Evolutionary conservation across 2,888 invertebrate species (phyloP).

Genomic region (Spilarctia lutea): DNA sequence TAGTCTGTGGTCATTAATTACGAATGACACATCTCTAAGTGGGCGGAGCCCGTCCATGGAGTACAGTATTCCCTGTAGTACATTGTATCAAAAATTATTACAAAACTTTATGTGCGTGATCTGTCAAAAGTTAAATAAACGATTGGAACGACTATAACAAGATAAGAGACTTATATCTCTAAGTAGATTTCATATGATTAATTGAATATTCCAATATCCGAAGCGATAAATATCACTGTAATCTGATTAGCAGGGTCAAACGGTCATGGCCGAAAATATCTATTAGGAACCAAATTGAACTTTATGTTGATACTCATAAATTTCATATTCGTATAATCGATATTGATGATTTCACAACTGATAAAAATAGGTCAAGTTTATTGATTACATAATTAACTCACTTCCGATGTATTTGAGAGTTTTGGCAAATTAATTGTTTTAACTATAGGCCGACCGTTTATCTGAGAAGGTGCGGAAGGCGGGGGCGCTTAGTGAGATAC

Average conservation of each 20-base stretch:
- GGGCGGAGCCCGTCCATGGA: too few relatives aligned
- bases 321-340: neutral
- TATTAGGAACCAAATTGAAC: neutral
- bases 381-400: slow-evolving; percentile 5
- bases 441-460: too few relatives aligned
- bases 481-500: too few relatives aligned
- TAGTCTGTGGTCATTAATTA: too few relatives aligned
- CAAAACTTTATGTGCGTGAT: too few relatives aligned
- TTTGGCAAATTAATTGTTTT: too few relatives aligned
- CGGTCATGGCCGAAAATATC: neutral
- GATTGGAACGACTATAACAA: too few relatives aligned
- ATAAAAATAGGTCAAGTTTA: neutral
- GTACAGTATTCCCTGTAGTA: too few relatives aligned
- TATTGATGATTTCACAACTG: neutral
- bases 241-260: neutral
- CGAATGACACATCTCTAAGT: too few relatives aligned
- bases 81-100: too few relatives aligned
- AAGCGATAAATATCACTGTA: neutral
- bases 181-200: neutral
- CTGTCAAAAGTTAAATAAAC: too few relatives aligned
- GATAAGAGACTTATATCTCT: neutral
- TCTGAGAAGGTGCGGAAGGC: too few relatives aligned
- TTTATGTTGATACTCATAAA: neutral
- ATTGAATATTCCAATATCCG: neutral
- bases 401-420: neutral